A percentile compares a stretch with the other conserved stretches of the same genome.
phyloP scores from a whole-genome alignment of 2,797 vertebrate species.

The Ammospiza maritima region DNA sequence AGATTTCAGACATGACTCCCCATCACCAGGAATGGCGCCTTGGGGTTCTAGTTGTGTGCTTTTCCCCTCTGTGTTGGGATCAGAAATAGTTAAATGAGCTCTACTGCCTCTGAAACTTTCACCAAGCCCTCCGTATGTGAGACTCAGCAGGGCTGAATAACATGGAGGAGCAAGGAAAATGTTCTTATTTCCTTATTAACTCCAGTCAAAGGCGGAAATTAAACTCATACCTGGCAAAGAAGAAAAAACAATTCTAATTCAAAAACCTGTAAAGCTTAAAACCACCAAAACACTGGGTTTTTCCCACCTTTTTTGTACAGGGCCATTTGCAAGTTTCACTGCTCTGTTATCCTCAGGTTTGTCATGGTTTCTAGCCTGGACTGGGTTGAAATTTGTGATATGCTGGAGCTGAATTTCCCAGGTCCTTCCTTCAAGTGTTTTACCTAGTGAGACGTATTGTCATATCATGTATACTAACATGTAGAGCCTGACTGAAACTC shows the following conservation, averaged over 20 bases:
- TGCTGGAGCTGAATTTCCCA: neutral
- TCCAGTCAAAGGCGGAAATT: neutral
- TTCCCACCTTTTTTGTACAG: neutral
- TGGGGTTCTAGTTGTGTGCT: neutral
- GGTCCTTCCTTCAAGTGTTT: neutral
- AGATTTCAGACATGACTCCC: neutral
- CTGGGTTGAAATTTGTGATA: neutral
- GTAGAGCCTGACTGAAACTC: neutral
- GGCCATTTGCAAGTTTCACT: neutral
- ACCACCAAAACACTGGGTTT: neutral
- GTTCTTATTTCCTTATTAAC: neutral
- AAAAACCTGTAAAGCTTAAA: neutral
- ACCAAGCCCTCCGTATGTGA: neutral
- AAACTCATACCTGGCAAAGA: neutral
- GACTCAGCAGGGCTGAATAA: neutral
- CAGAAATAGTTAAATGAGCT: neutral
- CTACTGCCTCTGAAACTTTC: neutral
- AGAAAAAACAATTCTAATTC: neutral
- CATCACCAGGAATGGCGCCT: neutral
- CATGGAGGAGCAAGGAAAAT: neutral
- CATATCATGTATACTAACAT: neutral
- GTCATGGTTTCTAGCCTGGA: neutral
- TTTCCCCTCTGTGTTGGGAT: rapidly evolving
- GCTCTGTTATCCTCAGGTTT: neutral
- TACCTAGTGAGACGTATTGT: neutral